Conservation (phyloP, 2,888 invertebrate species). For the Caenorhabditis virilis region DNA sequence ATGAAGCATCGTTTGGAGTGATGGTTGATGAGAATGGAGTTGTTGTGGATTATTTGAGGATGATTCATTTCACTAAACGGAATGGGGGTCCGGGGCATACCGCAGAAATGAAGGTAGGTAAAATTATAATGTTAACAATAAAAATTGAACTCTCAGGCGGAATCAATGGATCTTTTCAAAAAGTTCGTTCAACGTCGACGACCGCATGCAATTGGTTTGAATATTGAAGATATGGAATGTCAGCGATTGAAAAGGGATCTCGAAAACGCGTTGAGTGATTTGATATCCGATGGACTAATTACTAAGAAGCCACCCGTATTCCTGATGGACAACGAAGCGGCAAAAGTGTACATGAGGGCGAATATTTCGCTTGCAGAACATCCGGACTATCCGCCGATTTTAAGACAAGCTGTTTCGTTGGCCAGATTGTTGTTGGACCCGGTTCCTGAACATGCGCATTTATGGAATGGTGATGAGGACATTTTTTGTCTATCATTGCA, state of each 20-base stretch:
- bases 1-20: conserved; percentile 74
- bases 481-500: conserved; percentile 91
- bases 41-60: conserved; percentile 85
- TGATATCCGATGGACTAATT: conserved; percentile 77
- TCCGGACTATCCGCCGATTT: conserved; percentile 76
- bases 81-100: conserved; percentile 27
- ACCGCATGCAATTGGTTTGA: conserved; percentile 89
- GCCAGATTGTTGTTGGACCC: conserved; percentile 93
- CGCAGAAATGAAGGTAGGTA: conserved; percentile 39
- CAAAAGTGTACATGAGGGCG: conserved; percentile 88
- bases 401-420: conserved; percentile 89
- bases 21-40: conserved; percentile 87
- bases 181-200: conserved; percentile 84
- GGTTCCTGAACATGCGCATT: conserved; percentile 89
- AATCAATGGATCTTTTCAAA: conserved; percentile 57
- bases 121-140: background rate
- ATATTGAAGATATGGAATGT: conserved; percentile 78
- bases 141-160: conserved; percentile 28
- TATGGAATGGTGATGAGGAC: conserved; percentile 94
- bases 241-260: conserved; percentile 41
- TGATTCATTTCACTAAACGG: conserved; percentile 82
- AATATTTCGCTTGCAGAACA: conserved; percentile 71
- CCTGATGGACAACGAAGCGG: conserved; percentile 89
- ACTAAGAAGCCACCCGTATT: conserved; percentile 82
- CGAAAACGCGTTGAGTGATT: conserved; percentile 37